A percentile compares a stretch with the other conserved stretches of the same genome.
phyloP scores from a whole-genome alignment of 2,113 vertebrate genomes.

The Orcinus orca region DNA sequence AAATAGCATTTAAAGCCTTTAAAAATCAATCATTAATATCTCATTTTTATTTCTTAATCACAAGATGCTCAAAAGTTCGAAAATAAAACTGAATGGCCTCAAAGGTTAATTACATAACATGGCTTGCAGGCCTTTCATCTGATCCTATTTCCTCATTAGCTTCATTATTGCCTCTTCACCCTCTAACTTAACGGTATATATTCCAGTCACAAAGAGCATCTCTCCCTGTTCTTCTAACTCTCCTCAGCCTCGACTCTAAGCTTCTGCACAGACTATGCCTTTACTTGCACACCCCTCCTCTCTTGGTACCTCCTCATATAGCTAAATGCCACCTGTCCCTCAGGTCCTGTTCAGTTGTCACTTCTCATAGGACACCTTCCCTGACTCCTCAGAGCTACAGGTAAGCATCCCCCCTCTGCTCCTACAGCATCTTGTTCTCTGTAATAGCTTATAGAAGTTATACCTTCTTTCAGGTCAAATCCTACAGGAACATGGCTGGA shows the following conservation, averaged over 20 bases:
- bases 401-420: too few relatives aligned
- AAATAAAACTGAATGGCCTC: background rate
- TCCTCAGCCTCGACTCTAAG: background rate
- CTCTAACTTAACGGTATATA: background rate
- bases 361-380: background rate
- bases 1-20: background rate
- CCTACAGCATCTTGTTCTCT: background rate
- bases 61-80: background rate
- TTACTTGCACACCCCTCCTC: background rate
- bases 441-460: background rate
- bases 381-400: background rate
- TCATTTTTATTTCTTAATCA: background rate
- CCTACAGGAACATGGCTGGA: background rate
- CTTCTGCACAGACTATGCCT: background rate
- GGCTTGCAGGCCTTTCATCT: background rate
- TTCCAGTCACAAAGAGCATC: background rate
- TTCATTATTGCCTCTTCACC: background rate
- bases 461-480: background rate
- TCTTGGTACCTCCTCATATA: background rate
- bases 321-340: background rate
- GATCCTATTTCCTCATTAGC: background rate
- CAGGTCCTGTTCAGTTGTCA: background rate
- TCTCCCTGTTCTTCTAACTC: background rate
- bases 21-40: background rate
- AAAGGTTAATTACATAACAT: background rate